These are phyloP conservation scores for Tichodroma muraria DNA, from an alignment of 2,113 vertebrate genomes.

Conservation along the genomic window DNA sequence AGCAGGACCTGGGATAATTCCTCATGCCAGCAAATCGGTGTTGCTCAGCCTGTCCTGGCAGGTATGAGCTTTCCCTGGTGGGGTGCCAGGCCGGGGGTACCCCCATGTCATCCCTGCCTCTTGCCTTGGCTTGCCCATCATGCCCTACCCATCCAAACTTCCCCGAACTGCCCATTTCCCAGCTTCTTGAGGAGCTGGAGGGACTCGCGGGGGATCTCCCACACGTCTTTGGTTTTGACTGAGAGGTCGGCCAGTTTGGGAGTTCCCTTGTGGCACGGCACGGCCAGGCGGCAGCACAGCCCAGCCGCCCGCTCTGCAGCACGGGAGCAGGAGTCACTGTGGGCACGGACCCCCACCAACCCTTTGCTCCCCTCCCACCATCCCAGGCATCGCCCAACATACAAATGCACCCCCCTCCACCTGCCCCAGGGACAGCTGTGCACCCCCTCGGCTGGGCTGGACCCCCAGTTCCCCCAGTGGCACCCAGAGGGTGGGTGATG, in stretches of 20 bases:
- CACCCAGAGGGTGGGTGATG: background rate
- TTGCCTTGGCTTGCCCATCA: background rate
- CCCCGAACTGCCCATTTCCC: constrained; percentile 92
- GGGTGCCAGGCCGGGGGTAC: background rate
- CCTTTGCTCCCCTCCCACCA: background rate
- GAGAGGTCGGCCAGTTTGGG: constrained; percentile 89
- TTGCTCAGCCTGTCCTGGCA: background rate
- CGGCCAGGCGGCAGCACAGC: constrained; percentile 86
- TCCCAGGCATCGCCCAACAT: rapidly evolving
- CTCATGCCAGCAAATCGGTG: background rate
- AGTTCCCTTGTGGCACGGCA: constrained; percentile 86
- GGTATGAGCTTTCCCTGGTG: background rate
- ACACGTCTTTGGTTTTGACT: constrained; percentile 93
- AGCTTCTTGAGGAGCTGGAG: constrained; percentile 89
- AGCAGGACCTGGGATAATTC: background rate
- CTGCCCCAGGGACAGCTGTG: rapidly evolving
- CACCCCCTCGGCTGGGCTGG: background rate
- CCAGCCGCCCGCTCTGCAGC: constrained; percentile 82
- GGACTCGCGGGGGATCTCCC: constrained; percentile 91
- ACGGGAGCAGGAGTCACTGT: background rate
- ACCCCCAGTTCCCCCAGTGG: background rate
- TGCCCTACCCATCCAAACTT: constrained; percentile 90
- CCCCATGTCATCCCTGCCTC: background rate
- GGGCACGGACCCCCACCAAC: background rate
- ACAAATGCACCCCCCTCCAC: too few relatives aligned